Evolutionary conservation across 1,140 invertebrate species (phyloP).

Genomic region (Mercenaria mercenaria): DNA sequence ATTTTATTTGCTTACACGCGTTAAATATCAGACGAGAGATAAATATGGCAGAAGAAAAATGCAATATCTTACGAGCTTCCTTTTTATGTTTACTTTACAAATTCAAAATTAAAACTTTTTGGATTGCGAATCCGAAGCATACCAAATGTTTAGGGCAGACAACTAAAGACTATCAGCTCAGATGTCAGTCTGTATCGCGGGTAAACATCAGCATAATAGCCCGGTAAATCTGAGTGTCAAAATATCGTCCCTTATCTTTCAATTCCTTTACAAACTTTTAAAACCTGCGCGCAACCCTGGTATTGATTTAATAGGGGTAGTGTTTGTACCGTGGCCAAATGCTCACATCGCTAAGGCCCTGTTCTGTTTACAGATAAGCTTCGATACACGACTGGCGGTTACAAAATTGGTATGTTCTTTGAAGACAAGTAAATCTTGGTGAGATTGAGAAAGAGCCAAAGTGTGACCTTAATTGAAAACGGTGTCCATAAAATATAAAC

Average conservation of each 20-base stretch:
- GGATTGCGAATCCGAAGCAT: constrained; percentile 61
- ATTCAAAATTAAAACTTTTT: constrained; percentile 69
- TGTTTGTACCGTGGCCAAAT: constrained; percentile 47
- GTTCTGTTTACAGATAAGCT: constrained; percentile 21
- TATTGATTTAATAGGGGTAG: constrained; percentile 61
- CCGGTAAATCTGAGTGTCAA: constrained; percentile 62
- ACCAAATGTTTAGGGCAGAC: constrained; percentile 65
- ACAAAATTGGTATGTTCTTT: constrained; percentile 52
- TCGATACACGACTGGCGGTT: not conserved
- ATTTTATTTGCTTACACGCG: constrained; percentile 56
- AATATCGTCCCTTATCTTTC: constrained; percentile 61
- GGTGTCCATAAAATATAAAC: constrained; percentile 53
- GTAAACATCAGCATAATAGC: constrained; percentile 64
- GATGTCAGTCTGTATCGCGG: constrained; percentile 64
- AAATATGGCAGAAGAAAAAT: constrained; percentile 55
- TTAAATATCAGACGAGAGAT: constrained; percentile 39
- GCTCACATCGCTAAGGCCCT: constrained; percentile 41
- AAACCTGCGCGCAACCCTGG: constrained; percentile 40
- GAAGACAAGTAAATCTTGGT: constrained; percentile 36
- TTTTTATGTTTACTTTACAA: constrained; percentile 68
- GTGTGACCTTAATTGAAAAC: constrained; percentile 49
- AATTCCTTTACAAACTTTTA: constrained; percentile 63
- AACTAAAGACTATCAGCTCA: constrained; percentile 55
- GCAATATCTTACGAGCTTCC: constrained; percentile 60
- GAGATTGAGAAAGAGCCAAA: constrained; percentile 30